phyloP scores from a whole-genome alignment of 2,888 invertebrate genomes.

The Drosophila conformis region DNA sequence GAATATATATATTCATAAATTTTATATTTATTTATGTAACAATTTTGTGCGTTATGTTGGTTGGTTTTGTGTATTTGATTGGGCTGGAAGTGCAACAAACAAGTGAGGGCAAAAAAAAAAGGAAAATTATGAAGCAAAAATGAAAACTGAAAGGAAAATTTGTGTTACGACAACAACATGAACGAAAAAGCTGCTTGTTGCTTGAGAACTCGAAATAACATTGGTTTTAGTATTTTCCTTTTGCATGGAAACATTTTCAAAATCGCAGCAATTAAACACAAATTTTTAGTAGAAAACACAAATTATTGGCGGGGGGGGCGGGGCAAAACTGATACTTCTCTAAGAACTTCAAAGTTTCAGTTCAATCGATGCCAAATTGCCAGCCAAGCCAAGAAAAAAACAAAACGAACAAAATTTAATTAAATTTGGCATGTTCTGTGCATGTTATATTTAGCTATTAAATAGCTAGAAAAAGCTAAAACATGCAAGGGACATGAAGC shows the following conservation, averaged over 20 bases:
- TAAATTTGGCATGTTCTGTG: conserved; percentile 16
- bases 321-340: conserved; percentile 5
- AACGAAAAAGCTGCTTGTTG: conserved; percentile 44
- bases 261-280: conserved; percentile 30
- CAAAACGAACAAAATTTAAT: conserved; percentile 15
- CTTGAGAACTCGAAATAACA: conserved; percentile 27
- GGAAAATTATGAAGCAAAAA: neutral
- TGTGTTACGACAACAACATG: conserved; percentile 32
- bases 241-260: conserved; percentile 38
- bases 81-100: conserved; percentile 50
- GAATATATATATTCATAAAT: conserved; percentile 38
- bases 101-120: conserved; percentile 16
- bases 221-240: conserved; percentile 1
- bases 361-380: neutral
- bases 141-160: conserved; percentile 35
- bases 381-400: neutral
- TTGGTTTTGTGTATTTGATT: conserved; percentile 23
- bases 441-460: conserved; percentile 25
- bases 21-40: conserved; percentile 38
- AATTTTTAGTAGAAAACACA: conserved; percentile 33
- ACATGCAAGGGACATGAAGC: conserved; percentile 22
- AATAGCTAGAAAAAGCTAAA: conserved; percentile 15
- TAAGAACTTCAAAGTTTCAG: neutral
- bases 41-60: conserved; percentile 34
- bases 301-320: neutral